Evolutionary conservation across 2,888 invertebrate genomes (phyloP), one percentile per base, ranked within the genome.

Genomic region (Xestia xanthographa): DNA sequence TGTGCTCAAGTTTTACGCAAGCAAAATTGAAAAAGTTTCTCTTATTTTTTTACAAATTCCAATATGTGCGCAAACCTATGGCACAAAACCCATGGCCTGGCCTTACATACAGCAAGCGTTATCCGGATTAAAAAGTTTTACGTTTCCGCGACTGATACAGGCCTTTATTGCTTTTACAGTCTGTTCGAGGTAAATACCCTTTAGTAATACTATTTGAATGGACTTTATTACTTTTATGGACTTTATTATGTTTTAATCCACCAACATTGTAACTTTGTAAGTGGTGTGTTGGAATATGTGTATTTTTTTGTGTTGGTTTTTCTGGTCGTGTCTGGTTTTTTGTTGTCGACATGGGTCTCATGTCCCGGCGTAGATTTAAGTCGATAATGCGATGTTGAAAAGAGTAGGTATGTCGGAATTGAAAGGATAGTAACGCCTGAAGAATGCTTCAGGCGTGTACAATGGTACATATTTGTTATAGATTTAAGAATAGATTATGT

Each of bases 51-150:
- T 56, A n/a, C 53, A 70, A 66, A 83, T 72, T 41, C 65, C 84
- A 83, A 81, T 81, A 79, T 80, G 83, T 70, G 58, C 5, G 67
- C 63, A 38, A 83, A 67, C 72, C 79, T 79, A 62, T 79, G 66
- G 43, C 38, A 62, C 12, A 41, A 53, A 65, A 58, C 63, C 53
- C n/a, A 66, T 69, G 78, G 34, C 26, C 5, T 69, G 78, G 34
- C 26, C 5, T 50, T 60, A 60, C 34, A 69, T 62, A 58, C 53
- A n/a, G 6, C 41, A 41, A 41, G 29, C 66, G 72, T 69, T 68
- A 71, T 71, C 62, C 66, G 82, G 83, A 84, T 82, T 82, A 82
- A 86, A 86, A 86, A 79, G 79, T 86, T 85, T 75, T 76, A 77
- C 82, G 72, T 68, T 45, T 68, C 43, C 41, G n/a, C 34, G 63